These are phyloP conservation scores for Falco biarmicus DNA, from an alignment of 2,797 vertebrate species.

Conservation along the genomic window DNA sequence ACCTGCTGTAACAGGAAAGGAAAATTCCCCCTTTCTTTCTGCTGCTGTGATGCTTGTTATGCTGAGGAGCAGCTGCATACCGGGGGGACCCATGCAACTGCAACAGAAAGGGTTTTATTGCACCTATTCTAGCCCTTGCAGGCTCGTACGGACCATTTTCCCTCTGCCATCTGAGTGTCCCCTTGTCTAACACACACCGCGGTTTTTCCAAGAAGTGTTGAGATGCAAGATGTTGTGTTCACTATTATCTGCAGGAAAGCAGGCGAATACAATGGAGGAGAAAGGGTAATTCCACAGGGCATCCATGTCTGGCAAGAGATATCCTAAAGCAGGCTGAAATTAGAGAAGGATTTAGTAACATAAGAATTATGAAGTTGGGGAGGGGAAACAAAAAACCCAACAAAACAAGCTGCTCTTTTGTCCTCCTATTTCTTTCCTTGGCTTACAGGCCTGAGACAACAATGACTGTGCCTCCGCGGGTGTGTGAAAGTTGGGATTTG, in stretches of 20 bases:
- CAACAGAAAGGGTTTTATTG: rapidly evolving
- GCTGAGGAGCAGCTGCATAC: background rate
- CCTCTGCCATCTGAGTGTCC: background rate
- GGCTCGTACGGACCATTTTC: background rate
- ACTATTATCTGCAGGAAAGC: background rate
- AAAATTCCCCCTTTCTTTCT: background rate
- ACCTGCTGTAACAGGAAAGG: background rate
- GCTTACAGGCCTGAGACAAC: background rate
- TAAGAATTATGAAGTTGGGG: background rate
- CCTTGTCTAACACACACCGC: rapidly evolving
- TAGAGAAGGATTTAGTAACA: background rate
- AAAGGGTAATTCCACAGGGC: background rate
- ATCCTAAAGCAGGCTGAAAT: background rate
- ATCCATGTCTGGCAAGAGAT: background rate
- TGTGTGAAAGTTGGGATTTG: background rate
- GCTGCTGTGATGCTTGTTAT: background rate
- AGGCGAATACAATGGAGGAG: background rate
- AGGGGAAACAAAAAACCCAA: background rate
- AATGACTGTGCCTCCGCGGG: background rate
- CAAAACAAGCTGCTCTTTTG: background rate
- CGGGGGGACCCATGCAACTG: background rate
- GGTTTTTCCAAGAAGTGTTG: background rate
- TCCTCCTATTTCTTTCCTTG: background rate
- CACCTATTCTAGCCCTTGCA: background rate
- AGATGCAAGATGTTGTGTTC: background rate